Percentiles rank a stretch among this genome's conserved stretches.
These are phyloP conservation scores for Scaptomyza flava DNA, from an alignment of 2,888 invertebrate genomes.

Conservation along the genomic window DNA sequence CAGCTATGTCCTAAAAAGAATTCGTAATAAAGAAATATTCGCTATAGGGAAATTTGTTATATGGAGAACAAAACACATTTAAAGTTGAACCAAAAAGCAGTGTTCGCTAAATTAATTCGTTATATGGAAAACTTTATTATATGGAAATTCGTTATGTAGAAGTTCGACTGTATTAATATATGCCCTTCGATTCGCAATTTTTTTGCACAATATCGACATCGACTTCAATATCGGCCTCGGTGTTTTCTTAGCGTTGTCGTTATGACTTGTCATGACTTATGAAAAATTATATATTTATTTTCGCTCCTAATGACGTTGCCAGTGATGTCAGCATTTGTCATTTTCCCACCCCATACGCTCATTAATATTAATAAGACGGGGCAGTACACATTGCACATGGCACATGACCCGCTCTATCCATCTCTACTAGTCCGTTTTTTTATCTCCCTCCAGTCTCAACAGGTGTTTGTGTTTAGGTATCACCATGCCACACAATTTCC, in stretches of 20 bases:
- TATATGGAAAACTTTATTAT: no score
- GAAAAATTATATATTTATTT: constrained; percentile 79
- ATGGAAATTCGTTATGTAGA: no score
- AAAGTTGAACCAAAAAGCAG: no score
- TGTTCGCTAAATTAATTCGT: no score
- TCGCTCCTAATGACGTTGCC: constrained; percentile 69
- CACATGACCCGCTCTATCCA: background rate
- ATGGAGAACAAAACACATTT: no score
- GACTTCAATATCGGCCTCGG: constrained; percentile 13
- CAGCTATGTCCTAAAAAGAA: no score
- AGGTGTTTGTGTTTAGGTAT: constrained; percentile 55
- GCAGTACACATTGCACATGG: constrained; percentile 34
- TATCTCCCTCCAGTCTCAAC: constrained; percentile 46
- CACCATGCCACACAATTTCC: constrained; percentile 68
- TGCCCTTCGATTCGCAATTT: constrained; percentile 3
- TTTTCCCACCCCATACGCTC: constrained; percentile 58
- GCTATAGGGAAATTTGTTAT: no score
- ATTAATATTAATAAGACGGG: constrained; percentile 73
- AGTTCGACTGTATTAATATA: no score
- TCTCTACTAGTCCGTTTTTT: background rate
- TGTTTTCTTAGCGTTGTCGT: constrained; percentile 13
- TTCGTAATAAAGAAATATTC: no score
- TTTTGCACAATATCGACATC: constrained; percentile 3
- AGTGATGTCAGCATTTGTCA: constrained; percentile 47
- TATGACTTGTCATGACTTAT: constrained; percentile 73